Percentiles rank a stretch among this genome's conserved stretches.
Evolutionary conservation across 2,797 vertebrate genomes (phyloP).

Genomic region (Lates japonicus): DNA sequence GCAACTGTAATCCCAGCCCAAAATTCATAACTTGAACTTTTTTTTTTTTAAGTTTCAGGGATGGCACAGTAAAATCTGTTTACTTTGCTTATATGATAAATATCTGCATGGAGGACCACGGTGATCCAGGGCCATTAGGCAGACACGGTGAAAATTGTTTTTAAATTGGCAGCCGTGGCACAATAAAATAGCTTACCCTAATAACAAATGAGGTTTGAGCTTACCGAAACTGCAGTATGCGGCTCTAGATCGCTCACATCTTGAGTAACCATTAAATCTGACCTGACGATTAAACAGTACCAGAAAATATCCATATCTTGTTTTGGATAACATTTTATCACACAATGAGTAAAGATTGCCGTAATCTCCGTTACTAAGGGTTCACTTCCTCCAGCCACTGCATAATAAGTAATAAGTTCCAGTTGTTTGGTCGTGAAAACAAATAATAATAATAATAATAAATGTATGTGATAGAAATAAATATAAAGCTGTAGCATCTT

Average conservation of each 20-base stretch:
- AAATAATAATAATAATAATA: not conserved
- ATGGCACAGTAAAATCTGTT: not conserved
- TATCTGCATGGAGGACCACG: not conserved
- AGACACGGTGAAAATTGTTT: not conserved
- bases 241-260: not conserved
- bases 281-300: not conserved
- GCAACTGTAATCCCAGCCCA: not conserved
- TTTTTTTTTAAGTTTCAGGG: not conserved
- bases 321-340: too few relatives aligned
- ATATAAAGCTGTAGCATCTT: not conserved
- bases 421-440: not conserved
- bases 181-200: not conserved
- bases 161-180: not conserved
- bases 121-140: not conserved
- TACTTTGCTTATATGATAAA: constrained; percentile 1
- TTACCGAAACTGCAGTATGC: not conserved
- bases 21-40: too few relatives aligned
- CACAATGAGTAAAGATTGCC: not conserved
- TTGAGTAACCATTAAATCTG: not conserved
- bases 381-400: not conserved
- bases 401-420: not conserved
- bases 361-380: not conserved
- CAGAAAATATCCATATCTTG: not conserved
- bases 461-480: not conserved
- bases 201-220: constrained; percentile 2